Percentiles rank a stretch among this genome's conserved stretches.
These are phyloP conservation scores for Nemotelus nigrinus DNA, from an alignment of 2,888 invertebrate species.

Conservation along the genomic window DNA sequence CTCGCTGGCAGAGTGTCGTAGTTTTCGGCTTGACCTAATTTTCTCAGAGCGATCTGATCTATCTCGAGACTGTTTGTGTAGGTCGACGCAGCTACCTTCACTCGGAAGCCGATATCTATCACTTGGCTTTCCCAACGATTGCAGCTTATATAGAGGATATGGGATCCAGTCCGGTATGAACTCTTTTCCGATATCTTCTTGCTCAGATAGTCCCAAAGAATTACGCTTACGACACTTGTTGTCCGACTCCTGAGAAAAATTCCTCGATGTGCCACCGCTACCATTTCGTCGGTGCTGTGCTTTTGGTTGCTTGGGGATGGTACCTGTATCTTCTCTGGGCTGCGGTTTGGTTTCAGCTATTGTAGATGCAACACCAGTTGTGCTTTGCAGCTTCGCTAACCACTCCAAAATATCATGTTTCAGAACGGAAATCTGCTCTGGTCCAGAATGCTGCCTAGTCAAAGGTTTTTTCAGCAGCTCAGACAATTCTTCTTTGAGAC, in stretches of 20 bases:
- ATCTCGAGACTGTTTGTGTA: constrained; percentile 53
- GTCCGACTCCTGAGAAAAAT: constrained; percentile 62
- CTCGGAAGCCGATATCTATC: constrained; percentile 49
- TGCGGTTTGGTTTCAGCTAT: constrained; percentile 54
- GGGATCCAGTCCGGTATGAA: constrained; percentile 62
- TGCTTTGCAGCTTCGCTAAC: constrained; percentile 61
- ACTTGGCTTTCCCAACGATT: constrained; percentile 59
- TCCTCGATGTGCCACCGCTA: constrained; percentile 61
- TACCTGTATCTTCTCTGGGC: constrained; percentile 50
- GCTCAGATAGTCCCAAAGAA: constrained; percentile 62
- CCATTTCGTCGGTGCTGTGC: constrained; percentile 61
- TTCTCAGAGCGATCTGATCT: constrained; percentile 48
- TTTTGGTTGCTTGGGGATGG: constrained; percentile 50
- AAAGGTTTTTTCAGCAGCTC: constrained; percentile 63
- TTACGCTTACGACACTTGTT: constrained; percentile 62
- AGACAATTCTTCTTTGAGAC: constrained; percentile 60
- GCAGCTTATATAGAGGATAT: constrained; percentile 61
- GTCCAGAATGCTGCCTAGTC: constrained; percentile 63
- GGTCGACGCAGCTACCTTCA: constrained; percentile 55
- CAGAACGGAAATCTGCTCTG: constrained; percentile 62
- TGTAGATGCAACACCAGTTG: neutral
- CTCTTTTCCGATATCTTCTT: constrained; percentile 58
- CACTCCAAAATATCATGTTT: constrained; percentile 65
- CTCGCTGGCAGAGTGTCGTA: constrained; percentile 63
- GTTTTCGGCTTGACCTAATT: constrained; percentile 58